Conservation (phyloP, 2,797 vertebrate genomes). For the Chelonia mydas region DNA sequence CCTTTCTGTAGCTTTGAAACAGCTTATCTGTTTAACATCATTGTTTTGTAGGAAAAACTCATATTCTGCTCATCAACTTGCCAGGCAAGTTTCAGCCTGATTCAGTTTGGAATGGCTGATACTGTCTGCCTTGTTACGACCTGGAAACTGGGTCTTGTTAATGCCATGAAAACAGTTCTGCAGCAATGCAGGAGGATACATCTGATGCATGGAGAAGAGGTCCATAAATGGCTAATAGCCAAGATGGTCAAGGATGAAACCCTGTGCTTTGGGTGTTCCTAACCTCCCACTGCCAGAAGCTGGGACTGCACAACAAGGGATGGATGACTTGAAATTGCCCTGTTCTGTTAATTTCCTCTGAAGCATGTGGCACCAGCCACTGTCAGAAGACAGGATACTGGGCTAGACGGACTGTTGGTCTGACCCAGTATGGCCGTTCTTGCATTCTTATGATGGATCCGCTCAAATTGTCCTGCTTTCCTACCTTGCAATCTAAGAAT, state of each 20-base stretch:
- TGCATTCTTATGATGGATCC: not conserved
- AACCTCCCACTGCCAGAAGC: not conserved
- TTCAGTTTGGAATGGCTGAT: not conserved
- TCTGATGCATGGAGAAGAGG: not conserved
- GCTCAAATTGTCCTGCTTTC: not conserved
- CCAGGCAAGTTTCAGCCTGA: constrained; percentile 70
- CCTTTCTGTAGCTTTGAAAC: constrained; percentile 52
- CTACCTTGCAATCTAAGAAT: not conserved
- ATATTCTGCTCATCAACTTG: constrained; percentile 57
- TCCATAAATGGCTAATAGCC: not conserved
- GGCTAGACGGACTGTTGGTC: not conserved
- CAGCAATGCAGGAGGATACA: not conserved
- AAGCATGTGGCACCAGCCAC: not conserved
- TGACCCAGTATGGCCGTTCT: not conserved
- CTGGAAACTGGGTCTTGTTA: constrained; percentile 10
- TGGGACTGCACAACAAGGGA: not conserved
- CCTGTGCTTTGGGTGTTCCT: not conserved
- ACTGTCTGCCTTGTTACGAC: not conserved
- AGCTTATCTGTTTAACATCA: constrained; percentile 26
- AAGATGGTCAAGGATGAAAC: not conserved
- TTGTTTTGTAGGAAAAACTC: constrained; percentile 60
- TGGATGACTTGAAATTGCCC: not conserved
- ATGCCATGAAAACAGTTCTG: not conserved
- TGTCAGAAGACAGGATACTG: not conserved
- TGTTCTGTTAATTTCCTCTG: not conserved